These are phyloP conservation scores for Pseudococcus viburni DNA, from an alignment of 2,888 invertebrate genomes.

Conservation along the genomic window DNA sequence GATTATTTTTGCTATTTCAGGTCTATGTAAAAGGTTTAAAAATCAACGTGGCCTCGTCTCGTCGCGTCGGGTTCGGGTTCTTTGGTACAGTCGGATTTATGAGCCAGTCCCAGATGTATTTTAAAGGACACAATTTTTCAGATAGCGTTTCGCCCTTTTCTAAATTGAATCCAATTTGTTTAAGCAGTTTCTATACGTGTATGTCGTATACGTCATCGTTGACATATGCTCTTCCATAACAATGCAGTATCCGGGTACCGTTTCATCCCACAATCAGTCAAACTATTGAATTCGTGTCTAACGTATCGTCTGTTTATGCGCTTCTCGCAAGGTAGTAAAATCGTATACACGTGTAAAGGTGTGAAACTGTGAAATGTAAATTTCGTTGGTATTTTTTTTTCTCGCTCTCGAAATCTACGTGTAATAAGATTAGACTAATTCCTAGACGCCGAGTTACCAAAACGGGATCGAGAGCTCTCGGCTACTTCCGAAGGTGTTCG, in stretches of 20 bases:
- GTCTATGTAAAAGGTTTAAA: background rate
- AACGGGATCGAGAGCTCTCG: too few relatives aligned
- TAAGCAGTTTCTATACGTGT: slow-evolving; percentile 22
- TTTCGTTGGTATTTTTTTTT: background rate
- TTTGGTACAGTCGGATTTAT: background rate
- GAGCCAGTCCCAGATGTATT: slow-evolving; percentile 25
- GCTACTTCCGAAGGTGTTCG: too few relatives aligned
- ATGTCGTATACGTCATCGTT: slow-evolving; percentile 35
- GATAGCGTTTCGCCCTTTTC: slow-evolving; percentile 25
- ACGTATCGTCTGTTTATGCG: background rate
- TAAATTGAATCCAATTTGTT: slow-evolving; percentile 18
- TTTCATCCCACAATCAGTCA: slow-evolving; percentile 6
- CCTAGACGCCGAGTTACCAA: too few relatives aligned
- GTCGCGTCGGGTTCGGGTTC: background rate
- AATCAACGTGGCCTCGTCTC: background rate
- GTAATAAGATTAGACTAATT: slow-evolving; percentile 3
- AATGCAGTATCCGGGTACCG: slow-evolving; percentile 12
- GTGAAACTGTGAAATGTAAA: slow-evolving; percentile 22
- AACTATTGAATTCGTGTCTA: slow-evolving; percentile 35
- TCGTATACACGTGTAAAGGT: background rate
- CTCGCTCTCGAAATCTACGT: background rate
- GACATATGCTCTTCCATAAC: slow-evolving; percentile 35
- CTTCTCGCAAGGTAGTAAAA: background rate
- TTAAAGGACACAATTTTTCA: slow-evolving; percentile 27
- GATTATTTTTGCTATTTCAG: background rate